Conservation (phyloP, 2,113 vertebrate species). For the Rhodinocichla rosea region DNA sequence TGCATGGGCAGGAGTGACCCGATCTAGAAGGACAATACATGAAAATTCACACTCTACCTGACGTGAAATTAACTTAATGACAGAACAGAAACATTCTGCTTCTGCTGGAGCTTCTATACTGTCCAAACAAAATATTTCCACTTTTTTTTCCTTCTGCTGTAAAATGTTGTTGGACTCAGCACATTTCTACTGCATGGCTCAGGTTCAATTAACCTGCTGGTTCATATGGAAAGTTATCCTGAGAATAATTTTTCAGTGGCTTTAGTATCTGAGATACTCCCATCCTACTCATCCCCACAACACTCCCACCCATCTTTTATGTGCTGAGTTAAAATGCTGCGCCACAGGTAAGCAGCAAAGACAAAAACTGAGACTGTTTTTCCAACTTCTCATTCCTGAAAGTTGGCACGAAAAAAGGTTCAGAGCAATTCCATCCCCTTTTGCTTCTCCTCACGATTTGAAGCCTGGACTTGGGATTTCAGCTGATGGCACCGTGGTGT, state of each 20-base stretch:
- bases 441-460: not conserved
- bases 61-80: not conserved
- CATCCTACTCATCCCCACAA: not conserved
- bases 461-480: not conserved
- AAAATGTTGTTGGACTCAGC: conserved; percentile 25
- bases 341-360: not conserved
- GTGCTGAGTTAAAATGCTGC: not conserved
- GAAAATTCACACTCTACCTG: not conserved
- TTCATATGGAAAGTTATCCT: not conserved
- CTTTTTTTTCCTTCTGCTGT: not conserved
- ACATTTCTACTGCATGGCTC: conserved; percentile 20
- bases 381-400: not conserved
- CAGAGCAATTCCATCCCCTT: not conserved
- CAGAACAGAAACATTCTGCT: not conserved
- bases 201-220: not conserved
- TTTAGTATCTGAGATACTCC: not conserved
- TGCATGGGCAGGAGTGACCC: not conserved
- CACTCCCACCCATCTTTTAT: not conserved
- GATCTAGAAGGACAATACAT: not conserved
- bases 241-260: not conserved
- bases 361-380: not conserved
- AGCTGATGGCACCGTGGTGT: not conserved
- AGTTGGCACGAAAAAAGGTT: not conserved
- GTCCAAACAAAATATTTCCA: conserved; percentile 30
- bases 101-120: not conserved